Evolutionary conservation across 2,888 invertebrate genomes (phyloP), one percentile per base, ranked within the genome.

Genomic region (Calliscelio sp.): DNA sequence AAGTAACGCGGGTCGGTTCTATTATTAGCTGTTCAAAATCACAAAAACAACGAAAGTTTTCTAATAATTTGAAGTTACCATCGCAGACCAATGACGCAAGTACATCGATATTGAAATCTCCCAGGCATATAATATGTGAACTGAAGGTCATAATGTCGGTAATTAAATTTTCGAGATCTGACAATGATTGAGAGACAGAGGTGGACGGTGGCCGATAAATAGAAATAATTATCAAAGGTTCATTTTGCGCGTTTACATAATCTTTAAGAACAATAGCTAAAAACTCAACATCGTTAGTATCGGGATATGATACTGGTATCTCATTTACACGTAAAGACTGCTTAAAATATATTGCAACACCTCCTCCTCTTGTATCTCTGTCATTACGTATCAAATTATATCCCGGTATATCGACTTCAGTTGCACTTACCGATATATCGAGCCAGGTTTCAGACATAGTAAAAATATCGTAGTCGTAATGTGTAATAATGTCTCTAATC

Each of bases 1-100:
- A 0, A 14, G 38, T 59, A 14, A 38, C 24, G 3, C 38, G 38
- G 1, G 38, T 59, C 2, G 16, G 18, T 38, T 59, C 20, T 22
- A 11, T 38, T 8, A 59, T 59, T 6, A 59, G 8, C 22, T 59
- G 38, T 2, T 59, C 59, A 22, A 38, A 38, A 14, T 59, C 32
- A 38, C 3, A 59, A 10, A 38, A 59, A 2, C 14, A 7, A 14
- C 2, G n/a, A 22, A 59, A 59, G 8, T 59, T 32, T 14, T n/a
- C 0, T 16, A 59, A 16, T 20, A 57, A 22, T 5, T 38, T 35
- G 14, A 11, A 38, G 14, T 8, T 11, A 38, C 38, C 2, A 59
- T 59, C 3, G 11, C 18, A 32, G 3, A 16, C 22, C 14, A 16
- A 18, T 6, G 25, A 35, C 7, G 32, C 4, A 8, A 16, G 3